Evolutionary conservation across 2,888 invertebrate species (phyloP), one percentile per base, ranked within the genome.

Genomic region (Troglohyphantes excavatus): DNA sequence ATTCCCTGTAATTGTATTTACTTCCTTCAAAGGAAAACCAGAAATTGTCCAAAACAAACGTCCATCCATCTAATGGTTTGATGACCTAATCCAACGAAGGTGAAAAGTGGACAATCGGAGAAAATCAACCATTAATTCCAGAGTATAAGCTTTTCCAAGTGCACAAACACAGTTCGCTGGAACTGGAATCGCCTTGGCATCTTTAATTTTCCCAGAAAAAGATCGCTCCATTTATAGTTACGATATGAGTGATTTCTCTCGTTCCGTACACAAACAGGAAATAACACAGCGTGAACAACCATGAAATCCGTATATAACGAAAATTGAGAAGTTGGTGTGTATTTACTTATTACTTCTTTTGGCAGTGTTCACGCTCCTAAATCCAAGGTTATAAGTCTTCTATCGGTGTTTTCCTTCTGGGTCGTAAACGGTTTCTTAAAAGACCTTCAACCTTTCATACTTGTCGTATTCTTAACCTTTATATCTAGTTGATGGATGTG

Each of bases 291-390:
- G n/a, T 72, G 46, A 46, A 72, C 46, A 72, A n/a, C 72, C 72
- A 72, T 72, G 43, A 72, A 72, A 72, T 72, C 72, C 72, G n/a
- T n/a, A n/a, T n/a, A 53, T 46, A 46, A 72, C 23, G 46, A 72
- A 43, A 53, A 23, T 27, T 23, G 2, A 26, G 46, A 72, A 72
- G 46, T 43, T 27, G 11, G 46, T 26, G 27, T 46, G 43, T 72
- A 72, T 72, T 72, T 72, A 9, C 72, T 39, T 43, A 43, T 21
- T 21, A 46, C 39, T 26, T 21, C 19, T 19, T 27, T 21, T 9
- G 2, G 39, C 29, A 23, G 72, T 72, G 46, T 72, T 72, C 46
- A 72, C 72, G 72, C 46, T 46, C 46, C 23, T 46, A 26, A 72
- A n/a, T 72, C 26, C 46, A 27, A 72, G 72, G 72, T 72, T 53